Evolutionary conservation across 1,140 invertebrate genomes (phyloP), one percentile per base, ranked within the genome.

Genomic region (Lithobius niger): DNA sequence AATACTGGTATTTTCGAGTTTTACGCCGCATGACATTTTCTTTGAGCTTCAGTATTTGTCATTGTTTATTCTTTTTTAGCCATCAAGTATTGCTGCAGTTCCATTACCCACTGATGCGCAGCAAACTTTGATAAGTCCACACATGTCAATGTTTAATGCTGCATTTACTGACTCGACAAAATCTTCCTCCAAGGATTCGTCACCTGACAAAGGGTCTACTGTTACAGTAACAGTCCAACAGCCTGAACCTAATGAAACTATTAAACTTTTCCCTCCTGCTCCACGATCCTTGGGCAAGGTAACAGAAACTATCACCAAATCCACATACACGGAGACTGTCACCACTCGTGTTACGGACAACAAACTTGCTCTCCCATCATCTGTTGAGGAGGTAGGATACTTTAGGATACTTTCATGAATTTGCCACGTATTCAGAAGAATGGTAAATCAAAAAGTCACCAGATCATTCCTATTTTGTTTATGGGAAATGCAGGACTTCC

Each of bases 311-410:
- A 87, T 92, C 76, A 91, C 88, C 67, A 91, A 89, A 79, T 89
- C 87, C 66, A 92, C 88, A 54, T 84, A 90, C 73, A 92, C 88
- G 62, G 89, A 93, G 77, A 93, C 88, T 45, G 87, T 88, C 60
- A 88, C 92, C 68, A 93, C 88, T 59, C 77, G 90, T 62, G 80
- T 92, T 69, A 94, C 89, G 58, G 86, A 93, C 72, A 94, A 94
- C 78, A 79, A 84, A 66, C 77, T 87, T 72, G 76, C 82, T 63
- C 60, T 64, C 45, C 78, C 78, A 67, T 84, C 86, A 63, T 76
- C 89, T 64, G 83, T 89, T 70, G 82, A 84, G 67, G 88, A 92
- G 87, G 89, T 93, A 79, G 71, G 74, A n/a, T n/a, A n/a, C n/a
- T n/a, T n/a, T n/a, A n/a, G n/a, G n/a, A n/a, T n/a, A n/a, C n/a